These are phyloP conservation scores for Chionomys nivalis DNA, from an alignment of 2,113 vertebrate genomes.

Conservation along the genomic window DNA sequence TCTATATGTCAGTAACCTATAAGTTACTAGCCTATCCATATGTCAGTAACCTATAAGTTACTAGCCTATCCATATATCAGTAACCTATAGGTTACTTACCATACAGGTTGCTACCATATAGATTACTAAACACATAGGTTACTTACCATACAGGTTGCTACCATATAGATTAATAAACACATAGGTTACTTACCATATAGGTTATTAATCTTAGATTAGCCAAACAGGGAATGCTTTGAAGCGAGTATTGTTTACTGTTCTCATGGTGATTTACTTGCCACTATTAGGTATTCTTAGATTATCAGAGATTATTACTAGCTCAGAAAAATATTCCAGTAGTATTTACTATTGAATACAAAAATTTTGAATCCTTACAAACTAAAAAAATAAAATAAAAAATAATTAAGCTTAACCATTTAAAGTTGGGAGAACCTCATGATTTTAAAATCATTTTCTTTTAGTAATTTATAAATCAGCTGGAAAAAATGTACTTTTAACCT, in stretches of 20 bases:
- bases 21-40: too few relatives aligned
- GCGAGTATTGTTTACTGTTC: not conserved
- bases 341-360: not conserved
- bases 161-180: too few relatives aligned
- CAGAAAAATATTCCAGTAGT: not conserved
- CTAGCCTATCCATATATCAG: too few relatives aligned
- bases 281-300: not conserved
- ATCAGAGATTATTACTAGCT: not conserved
- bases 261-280: not conserved
- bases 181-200: too few relatives aligned
- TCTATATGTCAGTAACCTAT: too few relatives aligned
- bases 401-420: not conserved
- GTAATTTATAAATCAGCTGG: not conserved
- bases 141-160: too few relatives aligned
- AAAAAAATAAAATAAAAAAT: not conserved
- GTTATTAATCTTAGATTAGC: not conserved
- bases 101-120: too few relatives aligned
- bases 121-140: too few relatives aligned
- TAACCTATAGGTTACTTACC: too few relatives aligned
- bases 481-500: not conserved
- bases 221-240: not conserved
- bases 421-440: not conserved
- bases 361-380: not conserved
- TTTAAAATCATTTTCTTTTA: not conserved
- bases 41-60: too few relatives aligned